Evolutionary conservation across 30 jellyfish, hydroid and myxozoan species (phyloP), one percentile per base, ranked within the genome.

Genomic region (Chironex yamaguchii): DNA sequence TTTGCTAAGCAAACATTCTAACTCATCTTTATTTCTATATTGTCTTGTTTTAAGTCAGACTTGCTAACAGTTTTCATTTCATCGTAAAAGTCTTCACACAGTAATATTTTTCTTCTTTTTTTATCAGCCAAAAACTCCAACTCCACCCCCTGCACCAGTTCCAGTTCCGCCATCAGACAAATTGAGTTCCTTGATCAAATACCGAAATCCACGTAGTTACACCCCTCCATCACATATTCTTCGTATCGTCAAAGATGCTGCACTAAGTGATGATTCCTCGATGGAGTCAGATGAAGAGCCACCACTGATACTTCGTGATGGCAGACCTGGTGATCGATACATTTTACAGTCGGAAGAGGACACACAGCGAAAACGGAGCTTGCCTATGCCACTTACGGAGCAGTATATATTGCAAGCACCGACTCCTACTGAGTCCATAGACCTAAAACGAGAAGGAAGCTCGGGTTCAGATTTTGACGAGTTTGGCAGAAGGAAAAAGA

Each of bases 141-240:
- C 74, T 62, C 74, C 74, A 21, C 49, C 74, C 29, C 74, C 74
- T 4, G 27, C 29, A 26, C 74, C 74, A 62, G n/a, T n/a, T n/a
- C 74, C 74, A 62, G 21, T 4, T 4, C 29, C 49, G 9, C 58
- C 58, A 6, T 42, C 58, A 6, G 58, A 42, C 9, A 42, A 42
- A 17, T 17, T 17, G 9, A 42, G 17, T 6, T 42, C 58, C 4
- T 23, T 4, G 28, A 36, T 24, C 11, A 13, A 25, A 30, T 35
- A 26, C 24, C 87, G 83, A 9, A 29, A 50, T 9, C 21, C 66
- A 1, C 50, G 87, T 4, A 65, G 79, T 62, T 91, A 67, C 76
- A 33, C 80, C 23, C 98, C 98, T n/a, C 98, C 98, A 2, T 91
- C 98, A 30, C 96, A 83, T 9, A 65, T 85, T 12, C 51, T 79